A percentile compares a stretch with the other conserved stretches of the same genome.
Conservation (phyloP, 2,888 invertebrate genomes). For the Meandrusa payeni region DNA sequence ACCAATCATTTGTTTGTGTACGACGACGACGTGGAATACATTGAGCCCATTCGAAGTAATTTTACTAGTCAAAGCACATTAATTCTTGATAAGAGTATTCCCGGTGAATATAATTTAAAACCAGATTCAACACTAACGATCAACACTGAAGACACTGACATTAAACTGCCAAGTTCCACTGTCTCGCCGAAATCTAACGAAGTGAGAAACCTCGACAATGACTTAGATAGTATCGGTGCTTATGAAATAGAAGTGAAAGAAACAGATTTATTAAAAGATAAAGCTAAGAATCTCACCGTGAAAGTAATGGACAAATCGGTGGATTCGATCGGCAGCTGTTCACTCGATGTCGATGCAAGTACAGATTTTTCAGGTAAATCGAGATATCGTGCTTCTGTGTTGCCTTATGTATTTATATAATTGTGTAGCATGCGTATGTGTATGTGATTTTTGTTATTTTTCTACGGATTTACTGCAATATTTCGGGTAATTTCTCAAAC, state of each 20-base stretch:
- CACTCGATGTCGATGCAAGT: slow-evolving; percentile 90
- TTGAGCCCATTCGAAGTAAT: slow-evolving; percentile 74
- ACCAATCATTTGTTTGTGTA: slow-evolving; percentile 57
- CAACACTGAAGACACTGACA: slow-evolving; percentile 71
- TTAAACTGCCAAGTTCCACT: slow-evolving; percentile 68
- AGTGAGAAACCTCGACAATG: slow-evolving; percentile 43
- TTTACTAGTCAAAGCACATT: slow-evolving; percentile 75
- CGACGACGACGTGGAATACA: slow-evolving; percentile 74
- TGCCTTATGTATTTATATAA: slow-evolving; percentile 31
- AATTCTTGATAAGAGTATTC: slow-evolving; percentile 64
- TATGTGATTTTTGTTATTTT: slow-evolving; percentile 34
- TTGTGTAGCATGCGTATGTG: slow-evolving; percentile 36
- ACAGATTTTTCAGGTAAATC: slow-evolving; percentile 87
- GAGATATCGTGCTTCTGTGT: slow-evolving; percentile 27
- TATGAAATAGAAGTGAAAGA: slow-evolving; percentile 74
- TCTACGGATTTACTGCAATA: neutral
- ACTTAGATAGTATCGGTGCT: slow-evolving; percentile 67
- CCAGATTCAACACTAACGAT: slow-evolving; percentile 65
- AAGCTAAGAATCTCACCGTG: slow-evolving; percentile 62
- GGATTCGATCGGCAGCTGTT: slow-evolving; percentile 93
- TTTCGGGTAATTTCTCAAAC: slow-evolving; percentile 7
- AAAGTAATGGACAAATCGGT: slow-evolving; percentile 87
- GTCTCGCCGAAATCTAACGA: slow-evolving; percentile 65
- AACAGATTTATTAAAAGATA: slow-evolving; percentile 58
- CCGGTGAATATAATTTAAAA: slow-evolving; percentile 42